Percentiles rank a stretch among this genome's conserved stretches.
Conservation (phyloP, 2,113 vertebrate genomes). For the Oncorhynchus tshawytscha region DNA sequence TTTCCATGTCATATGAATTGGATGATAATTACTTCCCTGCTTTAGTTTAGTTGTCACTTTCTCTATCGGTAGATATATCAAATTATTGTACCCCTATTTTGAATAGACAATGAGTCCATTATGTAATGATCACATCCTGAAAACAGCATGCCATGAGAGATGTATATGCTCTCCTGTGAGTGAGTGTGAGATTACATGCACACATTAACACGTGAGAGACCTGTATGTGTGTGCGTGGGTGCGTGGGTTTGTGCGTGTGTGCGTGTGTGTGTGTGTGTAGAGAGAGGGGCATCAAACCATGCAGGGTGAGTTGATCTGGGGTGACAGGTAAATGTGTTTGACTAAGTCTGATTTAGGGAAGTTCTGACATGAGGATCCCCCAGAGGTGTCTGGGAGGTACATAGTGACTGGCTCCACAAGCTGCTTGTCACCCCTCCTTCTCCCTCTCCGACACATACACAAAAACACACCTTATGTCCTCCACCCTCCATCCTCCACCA, state of each 20-base stretch:
- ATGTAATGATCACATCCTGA: no score
- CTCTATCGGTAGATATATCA: no score
- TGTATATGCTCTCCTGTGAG: background rate
- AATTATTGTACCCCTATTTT: no score
- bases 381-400: constrained; percentile 2
- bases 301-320: constrained; percentile 9
- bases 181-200: background rate
- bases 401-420: constrained; percentile 17
- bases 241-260: background rate
- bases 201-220: background rate
- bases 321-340: constrained; percentile 25
- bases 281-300: background rate
- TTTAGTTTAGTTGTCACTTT: no score
- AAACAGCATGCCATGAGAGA: no score
- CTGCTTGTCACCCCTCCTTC: background rate
- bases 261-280: no score
- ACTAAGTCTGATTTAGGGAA: constrained; percentile 18
- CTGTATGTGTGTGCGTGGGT: background rate
- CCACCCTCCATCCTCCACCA: no score
- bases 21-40: no score
- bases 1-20: background rate
- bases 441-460: no score
- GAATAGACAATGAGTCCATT: no score
- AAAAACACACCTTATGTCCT: no score
- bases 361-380: constrained; percentile 20